phyloP scores from a whole-genome alignment of 2,113 vertebrate genomes.

The Anser brachyrhynchus region DNA sequence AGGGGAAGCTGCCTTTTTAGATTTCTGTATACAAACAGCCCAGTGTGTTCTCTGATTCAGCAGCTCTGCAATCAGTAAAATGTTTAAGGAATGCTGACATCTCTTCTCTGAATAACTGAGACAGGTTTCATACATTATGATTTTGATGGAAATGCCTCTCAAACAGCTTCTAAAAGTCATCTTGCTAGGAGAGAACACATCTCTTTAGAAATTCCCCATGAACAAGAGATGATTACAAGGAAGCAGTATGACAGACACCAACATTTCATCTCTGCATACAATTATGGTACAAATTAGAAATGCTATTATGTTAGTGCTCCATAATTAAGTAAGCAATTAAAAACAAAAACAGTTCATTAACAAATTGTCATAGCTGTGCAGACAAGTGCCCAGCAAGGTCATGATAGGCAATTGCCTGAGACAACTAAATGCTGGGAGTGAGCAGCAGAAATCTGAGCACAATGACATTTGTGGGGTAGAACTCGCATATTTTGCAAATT shows the following conservation, averaged over 20 bases:
- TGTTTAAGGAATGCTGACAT: slow-evolving; percentile 36
- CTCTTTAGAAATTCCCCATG: slow-evolving; percentile 78
- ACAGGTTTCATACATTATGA: slow-evolving; percentile 32
- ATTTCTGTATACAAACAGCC: slow-evolving; percentile 4
- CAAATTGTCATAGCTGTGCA: slow-evolving; percentile 80
- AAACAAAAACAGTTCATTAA: slow-evolving; percentile 86
- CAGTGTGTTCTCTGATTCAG: neutral
- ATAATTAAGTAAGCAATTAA: slow-evolving; percentile 88
- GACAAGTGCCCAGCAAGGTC: slow-evolving; percentile 80
- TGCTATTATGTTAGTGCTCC: slow-evolving; percentile 81
- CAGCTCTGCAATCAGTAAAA: slow-evolving; percentile 4
- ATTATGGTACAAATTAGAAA: slow-evolving; percentile 84
- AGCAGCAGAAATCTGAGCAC: slow-evolving; percentile 43
- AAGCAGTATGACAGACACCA: slow-evolving; percentile 75
- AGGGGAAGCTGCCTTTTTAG: slow-evolving; percentile 1
- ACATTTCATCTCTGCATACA: slow-evolving; percentile 86
- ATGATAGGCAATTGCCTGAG: slow-evolving; percentile 66
- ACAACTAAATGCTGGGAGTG: slow-evolving; percentile 60
- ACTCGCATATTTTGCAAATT: slow-evolving; percentile 32
- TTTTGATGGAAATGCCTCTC: slow-evolving; percentile 62
- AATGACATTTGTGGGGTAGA: neutral
- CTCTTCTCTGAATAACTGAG: slow-evolving; percentile 23
- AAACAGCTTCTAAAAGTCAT: slow-evolving; percentile 65
- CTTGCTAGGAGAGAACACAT: slow-evolving; percentile 72
- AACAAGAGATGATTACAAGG: slow-evolving; percentile 80